These are phyloP conservation scores for rabbit (Oryctolagus cuniculus) DNA, from an alignment of 2,113 vertebrate species.

Conservation along the genomic window DNA sequence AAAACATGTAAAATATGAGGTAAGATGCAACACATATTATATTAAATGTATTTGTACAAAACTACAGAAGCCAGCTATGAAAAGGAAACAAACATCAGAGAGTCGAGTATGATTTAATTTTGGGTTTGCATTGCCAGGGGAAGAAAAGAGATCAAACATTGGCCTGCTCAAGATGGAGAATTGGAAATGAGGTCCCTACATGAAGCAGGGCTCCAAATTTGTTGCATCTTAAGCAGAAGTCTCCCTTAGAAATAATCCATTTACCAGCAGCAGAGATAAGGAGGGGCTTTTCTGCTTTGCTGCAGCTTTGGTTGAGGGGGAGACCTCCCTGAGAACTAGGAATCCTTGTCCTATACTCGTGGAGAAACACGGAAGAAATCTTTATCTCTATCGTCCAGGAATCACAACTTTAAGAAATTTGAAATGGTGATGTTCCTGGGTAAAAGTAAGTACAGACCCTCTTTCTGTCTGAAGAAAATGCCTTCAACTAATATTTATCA, in stretches of 20 bases:
- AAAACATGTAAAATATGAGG: neutral
- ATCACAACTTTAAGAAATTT: neutral
- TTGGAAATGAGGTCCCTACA: neutral
- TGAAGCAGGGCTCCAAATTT: neutral
- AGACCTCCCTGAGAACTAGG: neutral
- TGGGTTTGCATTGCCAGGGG: neutral
- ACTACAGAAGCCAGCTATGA: neutral
- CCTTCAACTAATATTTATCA: neutral
- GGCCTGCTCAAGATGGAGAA: neutral
- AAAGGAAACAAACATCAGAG: neutral
- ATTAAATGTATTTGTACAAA: neutral
- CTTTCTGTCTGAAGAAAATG: neutral
- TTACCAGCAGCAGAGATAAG: neutral
- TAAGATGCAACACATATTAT: neutral
- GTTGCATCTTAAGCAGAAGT: neutral
- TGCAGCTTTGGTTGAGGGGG: neutral
- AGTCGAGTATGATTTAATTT: slow-evolving; percentile 8
- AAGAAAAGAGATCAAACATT: neutral
- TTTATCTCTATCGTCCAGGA: neutral
- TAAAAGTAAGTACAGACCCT: neutral
- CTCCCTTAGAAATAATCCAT: neutral
- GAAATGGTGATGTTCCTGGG: neutral
- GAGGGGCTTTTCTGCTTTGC: neutral
- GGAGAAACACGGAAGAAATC: neutral
- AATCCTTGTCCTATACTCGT: neutral